Evolutionary conservation across 2,888 invertebrate genomes (phyloP), one percentile per base, ranked within the genome.

Genomic region (Brachyopa scutellaris): DNA sequence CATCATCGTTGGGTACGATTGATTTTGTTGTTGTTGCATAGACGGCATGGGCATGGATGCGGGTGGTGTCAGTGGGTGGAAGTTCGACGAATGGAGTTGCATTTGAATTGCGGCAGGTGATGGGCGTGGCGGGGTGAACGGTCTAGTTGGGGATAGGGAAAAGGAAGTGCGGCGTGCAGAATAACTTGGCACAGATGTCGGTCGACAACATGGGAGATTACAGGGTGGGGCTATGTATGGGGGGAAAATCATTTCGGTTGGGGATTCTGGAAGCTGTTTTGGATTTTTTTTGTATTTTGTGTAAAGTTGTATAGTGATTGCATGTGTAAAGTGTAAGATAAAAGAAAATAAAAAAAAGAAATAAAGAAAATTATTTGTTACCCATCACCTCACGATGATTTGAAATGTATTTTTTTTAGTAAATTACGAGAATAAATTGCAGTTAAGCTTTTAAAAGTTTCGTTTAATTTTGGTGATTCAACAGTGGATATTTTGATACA

Each of bases 141-240:
- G 84, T 55, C 85, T 72, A 33, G 70, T 36, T 2, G 73, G 72
- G 7, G 82, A 70, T 40, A 79, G 21, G 62, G 85, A 84, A 31
- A 84, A 73, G 49, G 79, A 72, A 21, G 62, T 83, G 7, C 78
- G 64, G n/a, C 84, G 73, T 26, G 84, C 84, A 72, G 86, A 84
- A 79, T 86, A 89, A 84, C 89, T 88, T 40, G 89, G 89, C 67
- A 90, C 87, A 21, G 90, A 88, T 33, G 87, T 86, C 73, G 89
- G 88, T 49, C 89, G 89, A 85, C 90, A 90, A 85, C 90, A 90
- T 79, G 90, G 87, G 67, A 89, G 86, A 85, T 90, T 88, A 84
- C 90, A 90, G 17, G 90, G 89, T 59, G 88, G 90, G 69, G 90
- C 89, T 84, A 90, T 89, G 77, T 90, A 89, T 47, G 90, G 90